A percentile compares a stretch with the other conserved stretches of the same genome.
phyloP scores from a whole-genome alignment of 2,797 vertebrate species.

The Gallinago stenura region DNA sequence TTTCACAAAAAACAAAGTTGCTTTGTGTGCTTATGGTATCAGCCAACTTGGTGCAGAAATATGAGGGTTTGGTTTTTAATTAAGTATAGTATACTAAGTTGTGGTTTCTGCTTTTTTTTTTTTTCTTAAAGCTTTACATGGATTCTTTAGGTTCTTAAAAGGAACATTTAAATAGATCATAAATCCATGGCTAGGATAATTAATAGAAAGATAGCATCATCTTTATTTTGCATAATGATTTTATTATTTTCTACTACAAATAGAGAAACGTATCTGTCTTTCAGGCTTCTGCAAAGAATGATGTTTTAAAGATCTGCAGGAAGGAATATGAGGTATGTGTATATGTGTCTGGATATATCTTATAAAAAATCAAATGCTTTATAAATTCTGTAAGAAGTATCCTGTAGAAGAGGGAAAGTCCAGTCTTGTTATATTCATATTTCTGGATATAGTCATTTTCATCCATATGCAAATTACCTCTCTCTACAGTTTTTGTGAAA shows the following conservation, averaged over 20 bases:
- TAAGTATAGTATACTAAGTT: background rate
- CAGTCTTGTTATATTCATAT: background rate
- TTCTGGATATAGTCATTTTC: background rate
- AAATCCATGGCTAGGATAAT: background rate
- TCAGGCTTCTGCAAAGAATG: constrained; percentile 94
- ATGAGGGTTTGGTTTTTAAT: background rate
- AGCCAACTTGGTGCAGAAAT: background rate
- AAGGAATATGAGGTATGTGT: constrained; percentile 92
- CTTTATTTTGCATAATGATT: background rate
- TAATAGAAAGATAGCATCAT: background rate
- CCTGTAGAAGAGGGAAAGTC: background rate
- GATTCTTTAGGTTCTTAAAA: background rate
- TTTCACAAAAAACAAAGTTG: background rate
- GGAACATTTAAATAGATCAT: background rate
- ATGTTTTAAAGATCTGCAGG: constrained; percentile 94
- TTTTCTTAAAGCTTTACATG: background rate
- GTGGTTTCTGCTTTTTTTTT: background rate
- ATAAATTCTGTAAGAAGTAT: background rate
- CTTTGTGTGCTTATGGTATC: rapidly evolving
- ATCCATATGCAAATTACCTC: background rate
- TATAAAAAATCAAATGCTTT: background rate
- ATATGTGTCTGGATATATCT: background rate
- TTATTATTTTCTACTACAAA: constrained; percentile 6
- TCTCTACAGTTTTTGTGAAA: background rate
- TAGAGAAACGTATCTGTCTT: constrained; percentile 60